Conservation (phyloP, 2,113 vertebrate genomes). For the Corythornis cristatus region DNA sequence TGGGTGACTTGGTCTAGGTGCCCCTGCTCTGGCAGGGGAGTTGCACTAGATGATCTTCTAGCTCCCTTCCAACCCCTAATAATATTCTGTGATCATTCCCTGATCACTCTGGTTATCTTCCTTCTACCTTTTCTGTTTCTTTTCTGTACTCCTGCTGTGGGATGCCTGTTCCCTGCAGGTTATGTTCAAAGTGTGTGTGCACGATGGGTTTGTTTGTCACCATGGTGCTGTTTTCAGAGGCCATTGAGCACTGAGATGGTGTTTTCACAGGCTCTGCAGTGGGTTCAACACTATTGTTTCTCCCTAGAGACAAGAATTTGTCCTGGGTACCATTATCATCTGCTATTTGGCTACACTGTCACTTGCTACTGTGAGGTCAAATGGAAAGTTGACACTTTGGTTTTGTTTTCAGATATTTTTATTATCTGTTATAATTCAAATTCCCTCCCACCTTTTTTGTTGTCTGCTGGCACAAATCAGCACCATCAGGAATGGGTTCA, state of each 20-base stretch:
- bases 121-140: not conserved
- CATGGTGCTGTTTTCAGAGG: not conserved
- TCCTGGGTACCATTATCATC: not conserved
- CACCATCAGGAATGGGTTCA: too few relatives aligned
- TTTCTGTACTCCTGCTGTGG: not conserved
- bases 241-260: not conserved
- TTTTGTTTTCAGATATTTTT: not conserved
- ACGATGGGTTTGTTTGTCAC: accelerated
- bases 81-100: not conserved
- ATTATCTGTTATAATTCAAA: not conserved
- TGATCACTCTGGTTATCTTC: not conserved
- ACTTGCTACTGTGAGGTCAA: not conserved
- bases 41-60: too few relatives aligned
- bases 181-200: not conserved
- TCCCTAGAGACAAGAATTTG: not conserved
- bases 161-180: not conserved
- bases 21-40: too few relatives aligned
- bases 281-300: not conserved
- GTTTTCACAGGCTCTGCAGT: not conserved
- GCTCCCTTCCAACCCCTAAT: too few relatives aligned
- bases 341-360: not conserved
- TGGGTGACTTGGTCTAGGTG: too few relatives aligned
- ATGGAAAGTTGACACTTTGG: not conserved
- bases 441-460: not conserved
- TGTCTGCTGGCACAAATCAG: not conserved